Evolutionary conservation across 2,797 vertebrate genomes (phyloP), one percentile per base, ranked within the genome.

Genomic region (Macropodus opercularis): DNA sequence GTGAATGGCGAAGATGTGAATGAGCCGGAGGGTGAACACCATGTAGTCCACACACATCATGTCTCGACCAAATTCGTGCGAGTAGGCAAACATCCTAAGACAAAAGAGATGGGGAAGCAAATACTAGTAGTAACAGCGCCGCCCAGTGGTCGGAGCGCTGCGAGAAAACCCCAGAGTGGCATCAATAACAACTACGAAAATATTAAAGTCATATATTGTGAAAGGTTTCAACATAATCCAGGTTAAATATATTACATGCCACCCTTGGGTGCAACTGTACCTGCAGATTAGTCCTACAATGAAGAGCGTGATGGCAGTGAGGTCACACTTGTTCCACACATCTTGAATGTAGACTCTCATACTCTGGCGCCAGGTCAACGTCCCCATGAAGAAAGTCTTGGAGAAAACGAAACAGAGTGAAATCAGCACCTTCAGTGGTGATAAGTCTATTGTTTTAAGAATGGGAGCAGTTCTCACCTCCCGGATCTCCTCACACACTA

Each of bases 1-100:
- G 80, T 96, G 94, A 69, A 97, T 90, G 2, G 94, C 94, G 63
- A 96, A 96, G 77, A 97, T 96, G 72, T 97, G 95, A 72, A 97
- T 93, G 60, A 97, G 91, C 18, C 95, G 89, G 21, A 97, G 81
- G 0, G 94, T 94, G 85, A 96, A 96, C 48, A 96, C 86, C 95
- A 97, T 95, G 86, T 92, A 97, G 80, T 94, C 93, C 14, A 95
- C 79, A 66, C 94, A 95, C 31, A 96, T 72, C 18, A 93, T 50
- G 0, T 91, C 85, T 9, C 93, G 91, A n/a, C 95, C 94, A 17
- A 92, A 83, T 24, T 85, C 90, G 36, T 89, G 92, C 0, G 93
- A 77, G 27, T 9, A 22, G 0, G n/a, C 0, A 29, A 89, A 94
- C 91, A 95, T 92, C 89, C 95, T 96, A 34, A 35, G 58, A 72